Base-by-base conservation (phyloP, 2,888 invertebrate genomes). In the Drosophila flavopinicola region DNA sequence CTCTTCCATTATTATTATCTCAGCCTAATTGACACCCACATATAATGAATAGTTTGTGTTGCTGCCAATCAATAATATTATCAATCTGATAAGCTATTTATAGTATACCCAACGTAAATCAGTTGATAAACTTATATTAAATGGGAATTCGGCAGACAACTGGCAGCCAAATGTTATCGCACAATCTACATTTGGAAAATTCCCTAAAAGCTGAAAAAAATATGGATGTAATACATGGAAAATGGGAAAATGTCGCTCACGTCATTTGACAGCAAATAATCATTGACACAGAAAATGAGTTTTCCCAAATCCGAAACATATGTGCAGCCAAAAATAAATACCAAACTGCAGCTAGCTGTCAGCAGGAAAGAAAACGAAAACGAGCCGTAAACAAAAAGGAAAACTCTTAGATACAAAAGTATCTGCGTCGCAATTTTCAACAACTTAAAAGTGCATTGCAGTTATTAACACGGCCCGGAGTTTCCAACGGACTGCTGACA, bases 261-360 rank as follows among this genome's bases (percentile, higher is more conserved):
- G 38, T 65, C 54, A 38, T 37, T 49, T 45, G 44, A 51, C 59
- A 54, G 42, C 45, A 59, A 56, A 66, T 47, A 47, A 54, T 68
- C 67, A 65, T 66, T 71, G 78, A 78, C 83, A 85, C 78, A 67
- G 47, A 61, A 74, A 75, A 85, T 78, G 64, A 64, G 61, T 75
- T 78, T 75, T 64, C n/a, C n/a, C 38, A 47, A 66, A 85, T 69
- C 48, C 66, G 29, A 75, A 83, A 78, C 85, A 79, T 68, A 44
- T 79, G 85, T 79, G 35, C 63, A 45, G 29, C 41, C 63, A 71
- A 68, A 85, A 78, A 85, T 77, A 80, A 51, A 79, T 41, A 53
- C 24, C 13, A 15, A 35, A 51, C 33, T 47, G 52, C 51, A 63
- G 25, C 63, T 3, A 7, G 7, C 37, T 47, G 38, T 53, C 53